A percentile compares a stretch with the other conserved stretches of the same genome.
Evolutionary conservation across 2,113 vertebrate species (phyloP).

Genomic region (Fulmarus glacialis): DNA sequence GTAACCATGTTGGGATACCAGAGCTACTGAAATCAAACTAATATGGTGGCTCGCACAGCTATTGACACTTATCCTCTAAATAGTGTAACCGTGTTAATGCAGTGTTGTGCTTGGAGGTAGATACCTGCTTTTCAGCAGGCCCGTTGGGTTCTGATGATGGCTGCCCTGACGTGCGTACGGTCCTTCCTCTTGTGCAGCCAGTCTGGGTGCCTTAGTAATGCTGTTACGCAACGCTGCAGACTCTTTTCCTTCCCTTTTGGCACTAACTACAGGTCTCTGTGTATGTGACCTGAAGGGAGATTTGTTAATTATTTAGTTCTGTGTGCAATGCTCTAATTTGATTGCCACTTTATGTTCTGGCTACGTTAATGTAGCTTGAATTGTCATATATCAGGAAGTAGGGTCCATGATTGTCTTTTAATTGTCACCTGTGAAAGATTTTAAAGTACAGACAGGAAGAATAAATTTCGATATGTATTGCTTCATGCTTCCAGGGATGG

Average conservation of each 20-base stretch:
- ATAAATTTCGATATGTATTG: neutral
- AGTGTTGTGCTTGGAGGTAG: neutral
- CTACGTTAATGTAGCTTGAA: neutral
- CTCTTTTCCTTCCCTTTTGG: neutral
- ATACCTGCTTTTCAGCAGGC: neutral
- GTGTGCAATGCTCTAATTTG: neutral
- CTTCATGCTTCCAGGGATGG: neutral
- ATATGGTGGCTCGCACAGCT: neutral
- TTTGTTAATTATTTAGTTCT: neutral
- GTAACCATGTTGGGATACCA: neutral
- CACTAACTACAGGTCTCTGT: neutral
- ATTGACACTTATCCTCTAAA: fast-evolving
- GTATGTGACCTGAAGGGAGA: neutral
- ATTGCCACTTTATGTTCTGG: neutral
- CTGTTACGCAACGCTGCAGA: neutral
- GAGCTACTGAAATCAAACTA: neutral
- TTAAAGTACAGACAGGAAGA: neutral
- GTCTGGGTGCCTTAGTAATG: neutral
- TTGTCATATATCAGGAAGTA: neutral
- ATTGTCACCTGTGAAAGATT: neutral
- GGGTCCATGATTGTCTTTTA: neutral
- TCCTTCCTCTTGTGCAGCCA: neutral
- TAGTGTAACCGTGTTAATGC: fast-evolving
- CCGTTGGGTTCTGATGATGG: fast-evolving
- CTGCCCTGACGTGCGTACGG: fast-evolving